Base-by-base conservation (phyloP, 1,140 invertebrate species). In the Aphelenchoides avenae region DNA sequence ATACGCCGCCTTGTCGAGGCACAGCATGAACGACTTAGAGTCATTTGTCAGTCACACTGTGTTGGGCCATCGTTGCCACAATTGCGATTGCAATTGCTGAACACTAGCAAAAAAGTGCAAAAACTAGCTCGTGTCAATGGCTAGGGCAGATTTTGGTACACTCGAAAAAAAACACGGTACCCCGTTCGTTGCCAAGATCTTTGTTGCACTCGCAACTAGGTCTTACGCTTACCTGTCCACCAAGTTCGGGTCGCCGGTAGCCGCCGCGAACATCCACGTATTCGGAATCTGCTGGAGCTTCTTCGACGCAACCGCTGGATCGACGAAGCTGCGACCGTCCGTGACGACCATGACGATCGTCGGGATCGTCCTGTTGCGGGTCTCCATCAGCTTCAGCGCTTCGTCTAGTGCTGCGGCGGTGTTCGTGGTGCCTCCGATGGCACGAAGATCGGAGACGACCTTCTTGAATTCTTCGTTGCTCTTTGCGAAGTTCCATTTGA, bases 291-390 rank as follows among this genome's bases (percentile, higher is more conserved):
- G 43, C 41, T 75, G 70, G 6, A 73, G 63, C 37, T 34, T 31
- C 20, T 52, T 30, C 18, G 69, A 68, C 5, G 70, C 65, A 26
- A 43, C 70, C 24, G 65, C 47, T 20, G 70, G 71, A 41, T 75
- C 71, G 11, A 67, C 57, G 13, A 65, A 64, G 30, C 57, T 67
- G 13, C 69, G 48, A 9, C 71, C 71, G 52, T 73, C 71, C 7
- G 71, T 73, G 36, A 73, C 73, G 11, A 73, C 70, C 72, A 73
- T 73, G 52, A 73, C 57, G n/a, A n/a, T n/a, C n/a, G 68, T 61
- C 5, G 66, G 55, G 41, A 72, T 70, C 1, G 63, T 52, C 33
- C 57, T 64, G 43, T 73, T 73, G n/a, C 71, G 48, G 5, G 58
- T 52, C 39, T 71, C 70, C 73, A 73, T 76, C 31, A 73, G 49